Evolutionary conservation across 2,888 invertebrate genomes (phyloP).

Genomic region (Napeogenes sylphis): DNA sequence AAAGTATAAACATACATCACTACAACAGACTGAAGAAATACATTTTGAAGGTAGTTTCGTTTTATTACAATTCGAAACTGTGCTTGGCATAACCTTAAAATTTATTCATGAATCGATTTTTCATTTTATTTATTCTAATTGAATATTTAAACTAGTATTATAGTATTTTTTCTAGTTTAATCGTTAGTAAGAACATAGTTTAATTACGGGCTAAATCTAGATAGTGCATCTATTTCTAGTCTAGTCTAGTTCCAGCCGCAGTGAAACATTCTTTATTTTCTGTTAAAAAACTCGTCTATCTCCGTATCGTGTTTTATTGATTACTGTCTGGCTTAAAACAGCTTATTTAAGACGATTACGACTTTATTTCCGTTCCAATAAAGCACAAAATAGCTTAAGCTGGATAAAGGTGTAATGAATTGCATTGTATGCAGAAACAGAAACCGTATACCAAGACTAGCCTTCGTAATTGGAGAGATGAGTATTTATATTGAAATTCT

Average conservation of each 20-base stretch:
- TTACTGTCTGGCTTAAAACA: slow-evolving; percentile 21
- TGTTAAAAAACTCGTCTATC: slow-evolving; percentile 9
- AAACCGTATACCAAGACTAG: not conserved
- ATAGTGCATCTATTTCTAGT: too few species aligned
- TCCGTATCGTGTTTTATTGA: slow-evolving; percentile 22
- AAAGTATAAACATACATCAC: too few species aligned
- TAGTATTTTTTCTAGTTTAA: too few species aligned
- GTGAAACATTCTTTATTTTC: not conserved
- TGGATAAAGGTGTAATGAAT: slow-evolving; percentile 8
- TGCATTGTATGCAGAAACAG: not conserved
- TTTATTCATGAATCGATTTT: too few species aligned
- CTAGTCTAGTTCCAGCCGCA: not conserved
- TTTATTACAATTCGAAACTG: too few species aligned
- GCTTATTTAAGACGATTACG: slow-evolving; percentile 9
- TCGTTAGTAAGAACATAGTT: too few species aligned
- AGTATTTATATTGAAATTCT: not conserved
- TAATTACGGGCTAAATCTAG: too few species aligned
- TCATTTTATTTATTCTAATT: too few species aligned
- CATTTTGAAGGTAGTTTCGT: too few species aligned
- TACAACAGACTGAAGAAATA: too few species aligned
- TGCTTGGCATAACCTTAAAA: too few species aligned
- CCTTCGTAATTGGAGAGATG: not conserved
- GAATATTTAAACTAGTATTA: too few species aligned
- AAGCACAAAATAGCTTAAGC: slow-evolving; percentile 13
- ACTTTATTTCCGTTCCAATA: slow-evolving; percentile 13